Conservation (phyloP, 2,113 vertebrate genomes). For the Pangasianodon hypophthalmus region DNA sequence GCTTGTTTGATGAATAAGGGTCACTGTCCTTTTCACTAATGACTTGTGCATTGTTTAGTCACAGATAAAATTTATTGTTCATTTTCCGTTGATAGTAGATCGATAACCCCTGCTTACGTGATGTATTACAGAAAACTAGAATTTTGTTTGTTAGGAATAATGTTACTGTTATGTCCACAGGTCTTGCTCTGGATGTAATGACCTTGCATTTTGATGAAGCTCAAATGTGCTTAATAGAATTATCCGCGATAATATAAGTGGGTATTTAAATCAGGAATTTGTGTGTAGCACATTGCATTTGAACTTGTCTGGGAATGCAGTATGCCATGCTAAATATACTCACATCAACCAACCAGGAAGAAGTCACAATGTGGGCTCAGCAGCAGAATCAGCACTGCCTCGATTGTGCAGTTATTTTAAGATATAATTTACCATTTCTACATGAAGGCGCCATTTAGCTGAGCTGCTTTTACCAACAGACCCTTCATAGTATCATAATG, state of each 20-base stretch:
- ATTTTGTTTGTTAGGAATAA: constrained; percentile 1
- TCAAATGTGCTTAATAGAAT: not conserved
- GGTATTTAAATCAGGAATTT: not conserved
- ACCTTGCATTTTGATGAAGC: not conserved
- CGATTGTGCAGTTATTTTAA: constrained; percentile 39
- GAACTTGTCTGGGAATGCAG: not conserved
- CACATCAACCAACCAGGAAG: not conserved
- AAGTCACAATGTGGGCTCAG: not conserved
- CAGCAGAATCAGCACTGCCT: not conserved
- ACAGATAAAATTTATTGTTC: not conserved
- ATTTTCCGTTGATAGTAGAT: not conserved
- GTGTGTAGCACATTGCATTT: not conserved
- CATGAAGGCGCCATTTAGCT: constrained; percentile 44
- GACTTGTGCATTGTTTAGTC: not conserved
- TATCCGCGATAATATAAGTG: not conserved
- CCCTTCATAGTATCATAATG: not conserved
- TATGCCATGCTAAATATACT: not conserved
- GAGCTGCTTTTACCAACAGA: constrained; percentile 51
- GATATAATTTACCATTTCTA: constrained; percentile 29
- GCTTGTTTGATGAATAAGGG: not conserved
- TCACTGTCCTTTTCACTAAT: not conserved
- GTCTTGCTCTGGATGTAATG: not conserved
- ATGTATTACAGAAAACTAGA: constrained; percentile 3
- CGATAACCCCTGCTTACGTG: not conserved
- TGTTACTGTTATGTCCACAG: not conserved